Conservation (phyloP, 2,888 invertebrate genomes). For the Xiphydria camelus region DNA sequence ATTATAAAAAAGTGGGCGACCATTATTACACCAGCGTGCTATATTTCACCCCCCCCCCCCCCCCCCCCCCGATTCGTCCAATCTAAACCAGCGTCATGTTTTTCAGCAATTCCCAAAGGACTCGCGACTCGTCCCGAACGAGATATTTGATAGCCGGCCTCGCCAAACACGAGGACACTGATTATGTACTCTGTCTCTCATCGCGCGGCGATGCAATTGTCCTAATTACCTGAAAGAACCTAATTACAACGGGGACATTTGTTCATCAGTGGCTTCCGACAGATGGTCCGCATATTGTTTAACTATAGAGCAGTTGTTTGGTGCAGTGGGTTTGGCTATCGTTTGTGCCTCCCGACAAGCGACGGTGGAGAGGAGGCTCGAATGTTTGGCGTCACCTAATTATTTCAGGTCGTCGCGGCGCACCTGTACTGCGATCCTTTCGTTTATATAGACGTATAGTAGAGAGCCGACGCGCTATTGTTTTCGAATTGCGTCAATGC, state of each 20-base stretch:
- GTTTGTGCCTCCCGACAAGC: slow-evolving; percentile 1
- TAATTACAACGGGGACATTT: slow-evolving; percentile 19
- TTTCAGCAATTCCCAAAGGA: slow-evolving; percentile 14
- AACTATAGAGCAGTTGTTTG: slow-evolving; percentile 14
- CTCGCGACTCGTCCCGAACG: slow-evolving; percentile 10
- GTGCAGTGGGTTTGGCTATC: slow-evolving; percentile 12
- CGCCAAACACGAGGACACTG: slow-evolving; percentile 14
- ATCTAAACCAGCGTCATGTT: slow-evolving; percentile 14
- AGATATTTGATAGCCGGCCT: slow-evolving; percentile 16
- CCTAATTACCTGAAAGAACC: slow-evolving; percentile 16
- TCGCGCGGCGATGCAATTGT: slow-evolving; percentile 13
- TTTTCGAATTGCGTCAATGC: too few species aligned
- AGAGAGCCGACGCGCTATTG: too few species aligned
- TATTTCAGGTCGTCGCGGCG: slow-evolving; percentile 29
- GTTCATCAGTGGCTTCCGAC: slow-evolving; percentile 9
- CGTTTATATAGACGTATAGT: too few species aligned
- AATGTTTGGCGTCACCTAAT: slow-evolving; percentile 38
- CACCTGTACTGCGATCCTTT: too few species aligned
- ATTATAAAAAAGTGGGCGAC: too few species aligned
- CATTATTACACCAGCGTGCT: too few species aligned
- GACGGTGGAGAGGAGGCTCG: slow-evolving; percentile 29
- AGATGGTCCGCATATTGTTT: slow-evolving; percentile 11
- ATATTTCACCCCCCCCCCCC: too few species aligned
- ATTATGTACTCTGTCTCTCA: slow-evolving; percentile 19
- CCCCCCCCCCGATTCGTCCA: too few species aligned